Conservation (phyloP, 2,888 invertebrate species). For the Sisyra terminalis region DNA sequence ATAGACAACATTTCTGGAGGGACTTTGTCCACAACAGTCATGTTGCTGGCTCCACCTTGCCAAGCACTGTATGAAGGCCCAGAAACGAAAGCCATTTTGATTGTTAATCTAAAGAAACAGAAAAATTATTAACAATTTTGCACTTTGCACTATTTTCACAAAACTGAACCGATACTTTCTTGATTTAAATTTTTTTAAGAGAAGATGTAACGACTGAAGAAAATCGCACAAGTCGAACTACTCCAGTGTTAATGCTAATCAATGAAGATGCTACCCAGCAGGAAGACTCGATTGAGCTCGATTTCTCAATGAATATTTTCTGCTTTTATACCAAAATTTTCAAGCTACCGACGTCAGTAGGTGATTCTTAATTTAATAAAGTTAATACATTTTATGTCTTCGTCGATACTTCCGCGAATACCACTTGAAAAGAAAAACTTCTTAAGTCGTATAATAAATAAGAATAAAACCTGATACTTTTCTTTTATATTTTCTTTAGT, state of each 20-base stretch:
- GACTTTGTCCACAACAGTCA: conserved; percentile 72
- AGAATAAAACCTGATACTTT: background rate
- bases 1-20: conserved; percentile 57
- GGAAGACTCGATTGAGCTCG: conserved; percentile 10
- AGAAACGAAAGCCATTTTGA: conserved; percentile 27
- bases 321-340: conserved; percentile 9
- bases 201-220: conserved; percentile 15
- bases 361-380: conserved; percentile 10
- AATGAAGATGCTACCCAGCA: background rate
- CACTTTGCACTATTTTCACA: background rate
- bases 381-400: conserved; percentile 6
- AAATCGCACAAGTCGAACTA: conserved; percentile 17
- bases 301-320: background rate
- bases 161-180: background rate
- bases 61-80: conserved; percentile 31
- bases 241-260: conserved; percentile 13
- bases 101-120: background rate
- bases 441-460: background rate
- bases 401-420: conserved; percentile 2
- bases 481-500: background rate
- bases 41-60: conserved; percentile 34
- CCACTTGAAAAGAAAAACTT: background rate
- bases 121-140: background rate
- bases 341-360: background rate
- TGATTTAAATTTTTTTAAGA: conserved; percentile 3